phyloP scores from a whole-genome alignment of 2,888 invertebrate species.

The Agriotes lineatus region DNA sequence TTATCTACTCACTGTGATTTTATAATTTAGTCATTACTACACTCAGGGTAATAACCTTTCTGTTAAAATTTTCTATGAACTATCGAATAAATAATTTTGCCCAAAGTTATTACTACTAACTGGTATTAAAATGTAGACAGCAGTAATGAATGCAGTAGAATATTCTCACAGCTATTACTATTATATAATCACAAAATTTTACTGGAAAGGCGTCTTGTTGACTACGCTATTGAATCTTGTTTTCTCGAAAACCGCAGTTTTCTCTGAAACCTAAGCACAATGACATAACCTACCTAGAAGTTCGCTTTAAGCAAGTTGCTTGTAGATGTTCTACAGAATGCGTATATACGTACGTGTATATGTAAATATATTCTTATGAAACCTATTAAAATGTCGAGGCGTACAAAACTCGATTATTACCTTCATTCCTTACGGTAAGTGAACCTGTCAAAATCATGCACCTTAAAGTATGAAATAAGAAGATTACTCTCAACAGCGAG shows the following conservation, averaged over 20 bases:
- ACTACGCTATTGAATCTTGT: neutral
- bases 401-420: conserved; percentile 26
- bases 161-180: conserved; percentile 6
- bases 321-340: no score
- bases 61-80: no score
- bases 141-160: neutral
- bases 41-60: no score
- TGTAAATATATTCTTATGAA: conserved; percentile 13
- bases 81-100: no score
- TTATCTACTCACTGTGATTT: no score
- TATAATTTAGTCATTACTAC: no score
- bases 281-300: no score
- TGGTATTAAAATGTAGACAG: no score
- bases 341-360: no score
- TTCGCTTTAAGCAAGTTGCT: no score
- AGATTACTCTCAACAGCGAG: neutral
- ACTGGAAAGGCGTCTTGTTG: neutral
- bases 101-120: no score
- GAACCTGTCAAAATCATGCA: conserved; percentile 39
- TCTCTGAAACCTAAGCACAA: no score
- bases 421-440: conserved; percentile 33
- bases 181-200: neutral
- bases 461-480: conserved; percentile 9
- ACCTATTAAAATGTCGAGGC: conserved; percentile 17
- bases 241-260: neutral